Percentiles rank a stretch among this genome's conserved stretches.
These are phyloP conservation scores for Drosophila pseudoananassae DNA, from an alignment of 1,140 invertebrate species.

Conservation along the genomic window DNA sequence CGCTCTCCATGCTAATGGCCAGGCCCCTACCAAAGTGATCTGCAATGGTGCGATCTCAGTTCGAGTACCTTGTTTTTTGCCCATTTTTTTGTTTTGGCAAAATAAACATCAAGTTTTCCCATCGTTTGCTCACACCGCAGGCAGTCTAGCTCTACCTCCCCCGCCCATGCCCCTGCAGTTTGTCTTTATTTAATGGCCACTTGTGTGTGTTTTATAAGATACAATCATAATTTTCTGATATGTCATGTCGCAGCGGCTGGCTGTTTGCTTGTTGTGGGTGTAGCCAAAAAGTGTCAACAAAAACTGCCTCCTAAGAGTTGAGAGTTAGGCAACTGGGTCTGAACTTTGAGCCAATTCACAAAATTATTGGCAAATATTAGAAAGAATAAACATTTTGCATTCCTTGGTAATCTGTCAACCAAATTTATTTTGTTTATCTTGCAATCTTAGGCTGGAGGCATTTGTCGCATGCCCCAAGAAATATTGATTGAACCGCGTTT, in stretches of 20 bases:
- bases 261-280: conserved; percentile 55
- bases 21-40: conserved; percentile 65
- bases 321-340: conserved; percentile 21
- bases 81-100: conserved; percentile 8
- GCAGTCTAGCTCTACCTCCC: not conserved
- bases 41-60: conserved; percentile 44
- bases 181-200: conserved; percentile 51
- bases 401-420: conserved; percentile 9
- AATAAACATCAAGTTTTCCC: conserved; percentile 50
- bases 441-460: conserved; percentile 20
- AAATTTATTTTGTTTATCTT: conserved; percentile 25
- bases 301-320: conserved; percentile 16
- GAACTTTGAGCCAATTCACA: not conserved
- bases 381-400: conserved; percentile 3
- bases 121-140: conserved; percentile 39
- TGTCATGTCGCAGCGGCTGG: conserved; percentile 58
- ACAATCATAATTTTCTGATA: conserved; percentile 79
- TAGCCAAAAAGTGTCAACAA: conserved; percentile 61
- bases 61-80: conserved; percentile 7
- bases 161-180: conserved; percentile 13
- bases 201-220: conserved; percentile 73
- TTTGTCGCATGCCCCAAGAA: conserved; percentile 28
- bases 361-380: not conserved
- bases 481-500: conserved; percentile 67
- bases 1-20: conserved; percentile 47